These are phyloP conservation scores for Sepiola atlantica DNA, from an alignment of 2,888 invertebrate species.

Conservation along the genomic window DNA sequence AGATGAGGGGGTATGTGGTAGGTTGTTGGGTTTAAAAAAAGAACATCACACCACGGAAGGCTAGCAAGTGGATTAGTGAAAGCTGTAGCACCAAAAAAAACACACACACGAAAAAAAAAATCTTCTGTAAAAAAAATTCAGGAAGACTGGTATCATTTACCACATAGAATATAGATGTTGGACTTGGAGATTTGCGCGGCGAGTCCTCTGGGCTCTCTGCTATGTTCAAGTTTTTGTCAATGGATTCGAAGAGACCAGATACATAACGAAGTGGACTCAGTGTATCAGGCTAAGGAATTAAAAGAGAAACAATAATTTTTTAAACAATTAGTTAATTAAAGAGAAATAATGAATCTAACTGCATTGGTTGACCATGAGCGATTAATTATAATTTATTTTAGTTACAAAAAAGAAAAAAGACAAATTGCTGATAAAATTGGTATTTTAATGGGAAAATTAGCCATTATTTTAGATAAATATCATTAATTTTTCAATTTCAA, in stretches of 20 bases:
- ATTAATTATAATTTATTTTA: not conserved
- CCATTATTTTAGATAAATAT: too few species aligned
- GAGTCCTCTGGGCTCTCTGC: not conserved
- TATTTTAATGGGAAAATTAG: too few species aligned
- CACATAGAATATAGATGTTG: not conserved
- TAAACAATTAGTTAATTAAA: not conserved
- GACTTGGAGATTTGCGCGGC: not conserved
- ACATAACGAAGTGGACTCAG: not conserved
- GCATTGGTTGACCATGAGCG: not conserved
- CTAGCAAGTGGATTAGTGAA: not conserved
- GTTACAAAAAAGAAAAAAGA: too few species aligned
- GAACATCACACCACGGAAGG: not conserved
- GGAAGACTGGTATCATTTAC: not conserved
- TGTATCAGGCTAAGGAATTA: not conserved
- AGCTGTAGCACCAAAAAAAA: not conserved
- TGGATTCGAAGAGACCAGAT: not conserved
- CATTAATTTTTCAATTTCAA: too few species aligned
- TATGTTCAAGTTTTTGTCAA: not conserved
- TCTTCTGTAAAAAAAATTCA: not conserved
- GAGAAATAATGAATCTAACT: not conserved
- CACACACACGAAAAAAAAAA: too few species aligned
- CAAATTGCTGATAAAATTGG: too few species aligned
- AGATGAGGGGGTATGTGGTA: not conserved
- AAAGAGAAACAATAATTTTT: not conserved
- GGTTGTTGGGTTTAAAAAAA: not conserved